Percentiles rank a stretch among this genome's conserved stretches.
Evolutionary conservation across 2,888 invertebrate species (phyloP).

Genomic region (Andrena hattorfiana): DNA sequence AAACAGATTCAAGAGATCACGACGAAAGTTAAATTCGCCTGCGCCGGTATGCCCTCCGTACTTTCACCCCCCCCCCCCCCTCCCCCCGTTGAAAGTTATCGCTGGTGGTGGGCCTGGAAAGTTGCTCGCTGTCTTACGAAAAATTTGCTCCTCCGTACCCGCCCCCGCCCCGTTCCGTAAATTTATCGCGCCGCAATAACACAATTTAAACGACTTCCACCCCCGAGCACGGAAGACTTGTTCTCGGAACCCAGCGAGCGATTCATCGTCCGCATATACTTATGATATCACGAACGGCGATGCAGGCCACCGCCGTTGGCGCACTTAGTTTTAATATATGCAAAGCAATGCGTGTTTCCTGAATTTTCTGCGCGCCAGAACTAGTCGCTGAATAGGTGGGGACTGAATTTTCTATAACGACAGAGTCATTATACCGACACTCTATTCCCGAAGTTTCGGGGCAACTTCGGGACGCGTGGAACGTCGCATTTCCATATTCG

Average conservation of each 20-base stretch:
- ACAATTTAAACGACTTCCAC: conserved; percentile 54
- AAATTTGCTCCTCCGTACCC: conserved; percentile 36
- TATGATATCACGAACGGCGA: conserved; percentile 55
- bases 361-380: conserved; percentile 50
- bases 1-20: conserved; percentile 45
- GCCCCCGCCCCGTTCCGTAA: conserved; percentile 12
- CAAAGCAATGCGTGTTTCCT: conserved; percentile 62
- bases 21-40: conserved; percentile 47
- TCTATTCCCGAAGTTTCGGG: conserved; percentile 19
- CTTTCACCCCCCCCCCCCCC: conserved; percentile 7
- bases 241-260: conserved; percentile 50
- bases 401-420: conserved; percentile 57
- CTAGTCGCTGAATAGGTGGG: conserved; percentile 50
- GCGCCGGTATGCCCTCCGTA: conserved; percentile 1
- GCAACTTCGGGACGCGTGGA: conserved; percentile 35
- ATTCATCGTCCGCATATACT: conserved; percentile 60
- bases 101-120: conserved; percentile 13
- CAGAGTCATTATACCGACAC: conserved; percentile 30
- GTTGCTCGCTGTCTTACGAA: conserved; percentile 28
- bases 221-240: conserved; percentile 56
- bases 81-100: conserved; percentile 28
- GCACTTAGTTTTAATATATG: conserved; percentile 62
- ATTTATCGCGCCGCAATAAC: conserved; percentile 62
- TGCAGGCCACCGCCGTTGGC: conserved; percentile 22
- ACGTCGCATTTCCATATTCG: conserved; percentile 54